A percentile compares a stretch with the other conserved stretches of the same genome.
Evolutionary conservation across 2,888 invertebrate genomes (phyloP).

Genomic region (Falcaria lacertinaria): DNA sequence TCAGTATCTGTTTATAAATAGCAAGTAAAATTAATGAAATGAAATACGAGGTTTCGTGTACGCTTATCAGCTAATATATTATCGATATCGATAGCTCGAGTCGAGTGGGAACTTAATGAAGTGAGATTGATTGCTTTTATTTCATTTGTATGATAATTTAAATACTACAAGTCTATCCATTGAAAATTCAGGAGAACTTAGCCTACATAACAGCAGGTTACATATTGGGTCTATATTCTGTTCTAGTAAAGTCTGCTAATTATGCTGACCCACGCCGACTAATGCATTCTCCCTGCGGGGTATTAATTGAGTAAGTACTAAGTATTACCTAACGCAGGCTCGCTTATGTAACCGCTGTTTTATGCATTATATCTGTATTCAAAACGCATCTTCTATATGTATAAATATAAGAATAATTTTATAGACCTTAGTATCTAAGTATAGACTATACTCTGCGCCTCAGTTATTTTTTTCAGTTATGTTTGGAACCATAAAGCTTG

Average conservation of each 20-base stretch:
- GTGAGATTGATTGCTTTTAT: slow-evolving; percentile 30
- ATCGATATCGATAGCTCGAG: slow-evolving; percentile 24
- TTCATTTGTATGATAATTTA: slow-evolving; percentile 23
- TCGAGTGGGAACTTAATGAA: slow-evolving; percentile 26
- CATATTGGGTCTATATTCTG: not conserved
- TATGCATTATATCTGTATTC: too few relatives aligned
- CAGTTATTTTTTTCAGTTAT: too few relatives aligned
- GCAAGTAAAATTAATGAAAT: not conserved
- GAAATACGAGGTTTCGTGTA: not conserved
- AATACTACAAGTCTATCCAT: too few relatives aligned
- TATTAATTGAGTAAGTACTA: not conserved
- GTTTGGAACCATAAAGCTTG: too few relatives aligned
- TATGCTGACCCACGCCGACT: slow-evolving; percentile 21
- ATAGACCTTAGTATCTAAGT: too few relatives aligned
- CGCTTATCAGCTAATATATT: not conserved
- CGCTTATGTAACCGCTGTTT: too few relatives aligned
- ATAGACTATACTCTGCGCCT: too few relatives aligned
- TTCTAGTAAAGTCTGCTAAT: slow-evolving; percentile 19
- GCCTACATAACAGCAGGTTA: too few relatives aligned
- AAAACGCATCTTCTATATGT: too few relatives aligned
- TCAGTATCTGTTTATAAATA: not conserved
- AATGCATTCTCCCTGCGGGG: not conserved
- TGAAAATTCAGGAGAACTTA: too few relatives aligned
- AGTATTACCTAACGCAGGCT: not conserved
- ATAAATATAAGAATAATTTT: too few relatives aligned